Conservation (phyloP, 2,797 vertebrate genomes). For the Ataeniobius toweri region DNA sequence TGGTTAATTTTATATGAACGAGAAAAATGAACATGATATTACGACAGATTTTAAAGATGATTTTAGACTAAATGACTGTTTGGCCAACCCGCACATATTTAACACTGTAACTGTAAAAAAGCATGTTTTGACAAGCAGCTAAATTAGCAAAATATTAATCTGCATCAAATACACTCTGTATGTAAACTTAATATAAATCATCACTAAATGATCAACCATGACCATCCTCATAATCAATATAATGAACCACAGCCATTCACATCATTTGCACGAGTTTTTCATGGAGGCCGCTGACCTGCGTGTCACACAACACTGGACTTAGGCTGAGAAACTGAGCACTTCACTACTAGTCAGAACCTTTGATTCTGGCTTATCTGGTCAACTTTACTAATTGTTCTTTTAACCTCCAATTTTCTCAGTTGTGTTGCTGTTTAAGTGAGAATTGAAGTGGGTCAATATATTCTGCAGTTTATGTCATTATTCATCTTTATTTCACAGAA, state of each 20-base stretch:
- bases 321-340: not conserved
- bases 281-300: not conserved
- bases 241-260: not conserved
- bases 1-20: not conserved
- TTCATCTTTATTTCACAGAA: no score
- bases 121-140: not conserved
- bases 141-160: not conserved
- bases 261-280: not conserved
- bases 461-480: no score
- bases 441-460: not conserved
- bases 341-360: not conserved
- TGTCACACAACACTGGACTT: not conserved
- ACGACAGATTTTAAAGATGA: not conserved
- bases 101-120: not conserved
- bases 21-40: not conserved
- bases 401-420: not conserved
- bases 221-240: not conserved
- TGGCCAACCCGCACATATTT: not conserved
- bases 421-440: not conserved
- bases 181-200: not conserved
- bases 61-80: not conserved
- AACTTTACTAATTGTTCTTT: not conserved
- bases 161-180: not conserved
- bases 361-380: not conserved
- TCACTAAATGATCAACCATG: not conserved